These are phyloP conservation scores for Smutsia gigantea DNA, from an alignment of 2,797 vertebrate species.

Conservation along the genomic window DNA sequence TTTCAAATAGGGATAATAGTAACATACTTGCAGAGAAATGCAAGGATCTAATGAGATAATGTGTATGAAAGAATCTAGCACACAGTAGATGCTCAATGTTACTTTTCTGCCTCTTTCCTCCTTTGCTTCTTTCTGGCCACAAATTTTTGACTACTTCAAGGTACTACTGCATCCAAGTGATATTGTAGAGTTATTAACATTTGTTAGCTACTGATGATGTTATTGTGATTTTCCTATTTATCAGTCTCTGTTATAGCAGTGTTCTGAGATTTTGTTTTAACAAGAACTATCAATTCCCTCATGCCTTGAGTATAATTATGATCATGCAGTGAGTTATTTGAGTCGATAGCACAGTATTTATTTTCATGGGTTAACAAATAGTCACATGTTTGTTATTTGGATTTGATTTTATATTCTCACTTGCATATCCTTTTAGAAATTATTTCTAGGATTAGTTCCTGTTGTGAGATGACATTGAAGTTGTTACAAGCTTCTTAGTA, in stretches of 20 bases:
- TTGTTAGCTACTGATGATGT: conserved; percentile 64
- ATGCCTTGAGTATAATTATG: not conserved
- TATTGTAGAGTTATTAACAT: conserved; percentile 60
- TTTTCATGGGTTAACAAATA: conserved; percentile 28
- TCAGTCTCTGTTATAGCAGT: conserved; percentile 53
- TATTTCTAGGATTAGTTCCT: not conserved
- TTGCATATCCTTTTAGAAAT: not conserved
- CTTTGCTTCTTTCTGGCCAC: not conserved
- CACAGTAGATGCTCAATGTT: not conserved
- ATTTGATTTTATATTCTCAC: conserved; percentile 4
- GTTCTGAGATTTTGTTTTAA: conserved; percentile 43
- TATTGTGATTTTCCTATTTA: conserved; percentile 63
- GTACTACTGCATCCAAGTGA: conserved; percentile 42
- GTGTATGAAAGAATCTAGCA: not conserved
- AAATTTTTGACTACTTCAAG: conserved; percentile 71
- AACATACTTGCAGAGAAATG: not conserved
- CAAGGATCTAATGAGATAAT: not conserved
- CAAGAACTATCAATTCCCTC: not conserved
- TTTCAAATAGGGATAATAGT: not conserved
- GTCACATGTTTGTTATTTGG: not conserved
- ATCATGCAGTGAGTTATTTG: not conserved
- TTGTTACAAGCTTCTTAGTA: not conserved
- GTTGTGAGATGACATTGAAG: not conserved
- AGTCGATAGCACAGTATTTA: conserved; percentile 14
- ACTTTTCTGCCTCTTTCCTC: not conserved